Evolutionary conservation across 2,797 vertebrate species (phyloP).

Genomic region (Alca torda): DNA sequence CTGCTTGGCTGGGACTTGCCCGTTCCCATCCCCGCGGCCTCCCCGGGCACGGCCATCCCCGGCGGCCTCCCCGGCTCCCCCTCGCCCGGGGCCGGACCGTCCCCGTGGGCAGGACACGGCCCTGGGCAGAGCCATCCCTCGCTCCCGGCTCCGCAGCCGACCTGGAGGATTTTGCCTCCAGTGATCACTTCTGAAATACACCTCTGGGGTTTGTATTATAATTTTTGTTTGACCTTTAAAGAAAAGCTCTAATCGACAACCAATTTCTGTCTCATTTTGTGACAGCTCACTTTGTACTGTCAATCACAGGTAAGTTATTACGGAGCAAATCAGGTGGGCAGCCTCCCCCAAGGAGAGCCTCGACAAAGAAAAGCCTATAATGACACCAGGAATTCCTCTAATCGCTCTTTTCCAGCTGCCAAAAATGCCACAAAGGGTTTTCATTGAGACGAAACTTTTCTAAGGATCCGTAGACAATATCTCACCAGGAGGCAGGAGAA

Average conservation of each 20-base stretch:
- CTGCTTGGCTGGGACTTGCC: neutral
- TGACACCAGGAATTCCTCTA: neutral
- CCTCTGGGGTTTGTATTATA: neutral
- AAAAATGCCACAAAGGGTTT: neutral
- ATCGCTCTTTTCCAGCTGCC: neutral
- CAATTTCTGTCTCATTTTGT: neutral
- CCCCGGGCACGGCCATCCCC: neutral
- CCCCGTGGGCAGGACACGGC: neutral
- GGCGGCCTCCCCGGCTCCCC: fast-evolving
- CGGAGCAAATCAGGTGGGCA: neutral
- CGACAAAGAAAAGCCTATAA: neutral
- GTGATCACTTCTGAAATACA: neutral
- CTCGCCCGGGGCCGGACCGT: neutral
- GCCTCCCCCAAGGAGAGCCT: neutral
- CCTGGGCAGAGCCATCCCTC: neutral
- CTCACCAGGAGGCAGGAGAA: neutral
- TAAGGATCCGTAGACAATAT: neutral
- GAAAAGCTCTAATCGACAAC: neutral
- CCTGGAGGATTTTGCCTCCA: neutral
- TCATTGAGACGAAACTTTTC: neutral
- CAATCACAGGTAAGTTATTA: neutral
- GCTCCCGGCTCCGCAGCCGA: neutral
- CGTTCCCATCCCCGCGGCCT: neutral
- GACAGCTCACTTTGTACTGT: neutral
- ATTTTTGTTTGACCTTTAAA: neutral